These are phyloP conservation scores for Eremobia ochroleuca DNA, from an alignment of 2,888 invertebrate species.

Conservation along the genomic window DNA sequence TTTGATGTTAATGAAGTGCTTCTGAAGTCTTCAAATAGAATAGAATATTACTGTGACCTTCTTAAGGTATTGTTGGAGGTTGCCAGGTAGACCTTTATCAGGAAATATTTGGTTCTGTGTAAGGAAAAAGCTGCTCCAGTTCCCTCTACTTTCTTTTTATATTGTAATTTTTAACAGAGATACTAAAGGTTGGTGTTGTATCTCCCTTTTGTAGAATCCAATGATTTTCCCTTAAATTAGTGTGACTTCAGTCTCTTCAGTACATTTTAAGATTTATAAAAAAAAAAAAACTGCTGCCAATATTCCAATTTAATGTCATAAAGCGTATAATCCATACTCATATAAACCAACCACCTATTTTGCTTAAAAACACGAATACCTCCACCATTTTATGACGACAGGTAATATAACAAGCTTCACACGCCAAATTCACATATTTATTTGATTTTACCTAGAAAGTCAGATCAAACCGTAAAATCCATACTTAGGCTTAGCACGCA, in stretches of 20 bases:
- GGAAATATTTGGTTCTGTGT: not conserved
- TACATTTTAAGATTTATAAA: not conserved
- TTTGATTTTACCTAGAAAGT: not conserved
- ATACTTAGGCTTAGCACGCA: not conserved
- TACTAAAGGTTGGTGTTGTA: not conserved
- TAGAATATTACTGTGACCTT: not conserved
- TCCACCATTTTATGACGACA: not conserved
- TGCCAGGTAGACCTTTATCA: not conserved
- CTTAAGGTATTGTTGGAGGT: not conserved
- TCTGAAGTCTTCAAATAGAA: not conserved
- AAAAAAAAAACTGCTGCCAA: not conserved
- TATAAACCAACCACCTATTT: not conserved
- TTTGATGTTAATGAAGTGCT: conserved; percentile 15
- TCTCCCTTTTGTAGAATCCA: not conserved
- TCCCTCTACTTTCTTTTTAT: no score
- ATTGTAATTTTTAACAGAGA: no score
- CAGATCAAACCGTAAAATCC: not conserved
- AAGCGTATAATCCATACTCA: not conserved
- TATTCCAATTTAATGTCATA: not conserved
- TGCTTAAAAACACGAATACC: not conserved
- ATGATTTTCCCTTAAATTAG: not conserved
- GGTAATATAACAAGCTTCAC: not conserved
- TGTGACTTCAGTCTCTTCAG: no score
- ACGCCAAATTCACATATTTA: not conserved
- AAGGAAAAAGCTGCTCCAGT: not conserved